A percentile compares a stretch with the other conserved stretches of the same genome.
Evolutionary conservation across 2,888 invertebrate species (phyloP).

Genomic region (Mesoligia furuncula): DNA sequence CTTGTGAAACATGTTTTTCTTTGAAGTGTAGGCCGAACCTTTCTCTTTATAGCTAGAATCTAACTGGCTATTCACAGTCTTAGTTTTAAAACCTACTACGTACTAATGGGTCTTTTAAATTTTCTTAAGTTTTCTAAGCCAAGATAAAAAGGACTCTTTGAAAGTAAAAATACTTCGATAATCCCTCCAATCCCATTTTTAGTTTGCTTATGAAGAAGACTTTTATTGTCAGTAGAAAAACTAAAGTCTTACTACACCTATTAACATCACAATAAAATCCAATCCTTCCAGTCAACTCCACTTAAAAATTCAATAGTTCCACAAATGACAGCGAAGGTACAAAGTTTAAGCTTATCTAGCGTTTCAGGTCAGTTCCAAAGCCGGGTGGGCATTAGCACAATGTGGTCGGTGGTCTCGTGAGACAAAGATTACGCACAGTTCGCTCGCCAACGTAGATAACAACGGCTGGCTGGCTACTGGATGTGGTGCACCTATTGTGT

Average conservation of each 20-base stretch:
- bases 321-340: conserved; percentile 76
- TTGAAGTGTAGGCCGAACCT: neutral
- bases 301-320: conserved; percentile 60
- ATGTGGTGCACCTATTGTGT: conserved; percentile 63
- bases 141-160: neutral
- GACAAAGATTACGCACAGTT: conserved; percentile 85
- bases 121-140: neutral
- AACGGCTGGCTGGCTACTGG: conserved; percentile 69
- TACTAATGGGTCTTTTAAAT: neutral
- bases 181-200: neutral
- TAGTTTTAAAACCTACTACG: neutral
- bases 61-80: neutral
- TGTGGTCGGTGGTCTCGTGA: conserved; percentile 81
- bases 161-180: neutral
- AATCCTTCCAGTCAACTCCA: conserved; percentile 22
- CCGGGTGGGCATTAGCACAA: conserved; percentile 77
- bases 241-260: no score
- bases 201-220: neutral
- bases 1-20: conserved; percentile 20
- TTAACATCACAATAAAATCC: conserved; percentile 24
- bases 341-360: conserved; percentile 81
- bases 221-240: neutral
- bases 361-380: conserved; percentile 80
- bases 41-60: neutral
- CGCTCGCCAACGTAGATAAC: conserved; percentile 75